These are phyloP conservation scores for Formica selysi DNA, from an alignment of 1,140 invertebrate species.

Conservation along the genomic window DNA sequence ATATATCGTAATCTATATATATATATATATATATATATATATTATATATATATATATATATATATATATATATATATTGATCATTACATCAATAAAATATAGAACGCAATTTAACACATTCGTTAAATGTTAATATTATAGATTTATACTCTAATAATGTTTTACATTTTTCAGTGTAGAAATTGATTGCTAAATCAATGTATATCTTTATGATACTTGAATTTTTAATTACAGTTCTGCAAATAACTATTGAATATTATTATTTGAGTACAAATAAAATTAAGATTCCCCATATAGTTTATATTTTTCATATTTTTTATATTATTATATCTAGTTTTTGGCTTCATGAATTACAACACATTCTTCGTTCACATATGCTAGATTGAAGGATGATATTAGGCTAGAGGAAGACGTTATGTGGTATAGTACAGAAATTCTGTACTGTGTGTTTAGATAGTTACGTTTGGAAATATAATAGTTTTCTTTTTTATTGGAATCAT, in stretches of 20 bases:
- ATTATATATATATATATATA: too few species aligned
- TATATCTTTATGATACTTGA: not conserved
- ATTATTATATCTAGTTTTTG: not conserved
- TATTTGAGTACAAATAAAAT: not conserved
- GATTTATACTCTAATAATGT: not conserved
- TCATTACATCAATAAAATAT: not conserved
- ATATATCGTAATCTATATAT: too few species aligned
- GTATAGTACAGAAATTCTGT: not conserved
- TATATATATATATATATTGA: too few species aligned
- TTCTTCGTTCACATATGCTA: not conserved
- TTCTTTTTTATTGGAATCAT: conserved; percentile 49
- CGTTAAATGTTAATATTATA: too few species aligned
- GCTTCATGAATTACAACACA: not conserved
- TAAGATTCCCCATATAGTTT: not conserved
- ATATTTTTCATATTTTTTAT: not conserved
- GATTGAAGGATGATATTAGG: not conserved
- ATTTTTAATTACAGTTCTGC: conserved; percentile 1
- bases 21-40: too few species aligned
- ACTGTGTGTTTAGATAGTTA: not conserved
- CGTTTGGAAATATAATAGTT: not conserved
- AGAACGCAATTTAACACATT: not conserved
- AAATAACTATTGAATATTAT: not conserved
- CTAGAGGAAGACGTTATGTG: not conserved
- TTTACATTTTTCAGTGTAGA: not conserved
- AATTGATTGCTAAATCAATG: not conserved